phyloP scores from a whole-genome alignment of 53 echinoderm and acorn worm species.

The Actinopyga echinites region DNA sequence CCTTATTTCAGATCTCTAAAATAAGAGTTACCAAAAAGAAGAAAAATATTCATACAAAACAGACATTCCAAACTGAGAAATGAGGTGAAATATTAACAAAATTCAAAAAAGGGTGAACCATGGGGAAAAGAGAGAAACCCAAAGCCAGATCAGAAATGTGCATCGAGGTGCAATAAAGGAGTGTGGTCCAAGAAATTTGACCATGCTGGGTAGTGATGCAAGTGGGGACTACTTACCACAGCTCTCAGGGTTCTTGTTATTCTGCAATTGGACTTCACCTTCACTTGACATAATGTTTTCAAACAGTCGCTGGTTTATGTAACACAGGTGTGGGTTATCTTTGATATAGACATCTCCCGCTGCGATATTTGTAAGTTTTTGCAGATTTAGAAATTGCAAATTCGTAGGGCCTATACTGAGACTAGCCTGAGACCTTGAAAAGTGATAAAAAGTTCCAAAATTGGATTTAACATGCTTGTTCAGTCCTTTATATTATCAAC shows the following conservation, averaged over 20 bases:
- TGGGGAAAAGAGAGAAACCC: background rate
- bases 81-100: background rate
- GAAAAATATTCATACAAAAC: background rate
- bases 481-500: no score
- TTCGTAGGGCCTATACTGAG: slow-evolving; percentile 2
- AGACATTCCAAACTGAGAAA: background rate
- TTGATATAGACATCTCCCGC: slow-evolving; percentile 9
- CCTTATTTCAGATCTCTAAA: slow-evolving; percentile 16
- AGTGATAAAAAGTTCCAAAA: no score
- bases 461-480: no score
- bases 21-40: background rate
- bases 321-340: slow-evolving; percentile 32
- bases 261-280: background rate
- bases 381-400: background rate
- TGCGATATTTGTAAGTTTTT: slow-evolving; percentile 26
- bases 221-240: slow-evolving; percentile 74
- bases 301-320: slow-evolving; percentile 43
- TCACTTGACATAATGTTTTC: background rate
- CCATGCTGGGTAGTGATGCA: slow-evolving; percentile 16
- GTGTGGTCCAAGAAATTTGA: slow-evolving; percentile 31
- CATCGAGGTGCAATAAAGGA: slow-evolving; percentile 5
- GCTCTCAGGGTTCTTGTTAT: slow-evolving; percentile 25
- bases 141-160: slow-evolving; percentile 21
- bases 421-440: slow-evolving; percentile 11
- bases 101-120: background rate